Evolutionary conservation across 2,888 invertebrate genomes (phyloP).

Genomic region (Resseliella maxima): DNA sequence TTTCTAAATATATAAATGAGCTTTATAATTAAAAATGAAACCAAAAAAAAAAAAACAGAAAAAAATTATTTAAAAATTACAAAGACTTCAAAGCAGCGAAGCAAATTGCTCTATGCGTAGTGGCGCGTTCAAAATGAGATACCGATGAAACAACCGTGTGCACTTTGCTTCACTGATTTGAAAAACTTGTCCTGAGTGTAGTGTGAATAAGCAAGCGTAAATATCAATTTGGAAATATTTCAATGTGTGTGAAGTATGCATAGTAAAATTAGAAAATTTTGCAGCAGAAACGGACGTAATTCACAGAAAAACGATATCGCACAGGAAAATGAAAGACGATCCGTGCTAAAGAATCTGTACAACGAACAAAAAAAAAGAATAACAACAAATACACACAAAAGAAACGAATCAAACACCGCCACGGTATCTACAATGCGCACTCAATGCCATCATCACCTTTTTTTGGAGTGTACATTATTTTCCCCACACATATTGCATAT

Average conservation of each 20-base stretch:
- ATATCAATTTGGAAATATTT: background rate
- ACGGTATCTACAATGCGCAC: background rate
- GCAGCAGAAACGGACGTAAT: background rate
- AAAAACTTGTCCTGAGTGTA: background rate
- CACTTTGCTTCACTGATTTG: no score
- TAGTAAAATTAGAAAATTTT: background rate
- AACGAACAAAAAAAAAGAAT: background rate
- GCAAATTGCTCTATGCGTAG: background rate
- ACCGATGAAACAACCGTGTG: no score
- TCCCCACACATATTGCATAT: background rate
- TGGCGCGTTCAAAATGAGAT: no score
- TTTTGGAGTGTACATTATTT: background rate
- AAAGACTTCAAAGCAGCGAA: background rate
- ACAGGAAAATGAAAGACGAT: background rate
- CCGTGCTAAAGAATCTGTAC: background rate
- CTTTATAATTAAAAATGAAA: conserved; percentile 29
- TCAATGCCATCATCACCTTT: background rate
- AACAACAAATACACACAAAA: background rate
- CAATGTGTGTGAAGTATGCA: background rate
- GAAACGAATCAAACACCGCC: background rate
- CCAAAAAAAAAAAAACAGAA: background rate
- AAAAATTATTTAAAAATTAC: background rate
- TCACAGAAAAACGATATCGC: background rate
- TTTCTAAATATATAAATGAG: conserved; percentile 44
- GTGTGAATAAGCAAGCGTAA: background rate